phyloP scores from a whole-genome alignment of 2,888 invertebrate genomes.

The Maniola hyperantus region DNA sequence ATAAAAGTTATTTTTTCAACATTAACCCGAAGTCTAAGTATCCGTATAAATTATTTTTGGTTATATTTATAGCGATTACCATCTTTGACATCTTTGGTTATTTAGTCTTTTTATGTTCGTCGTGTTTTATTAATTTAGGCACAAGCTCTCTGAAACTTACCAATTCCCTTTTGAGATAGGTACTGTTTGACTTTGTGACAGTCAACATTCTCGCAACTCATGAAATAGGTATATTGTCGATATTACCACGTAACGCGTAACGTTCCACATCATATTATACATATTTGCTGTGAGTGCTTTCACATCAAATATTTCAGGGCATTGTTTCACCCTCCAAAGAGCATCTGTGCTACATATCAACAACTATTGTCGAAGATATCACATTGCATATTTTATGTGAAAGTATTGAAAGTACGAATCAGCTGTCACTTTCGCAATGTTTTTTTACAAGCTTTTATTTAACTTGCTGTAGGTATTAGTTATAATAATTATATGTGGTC shows the following conservation, averaged over 20 bases:
- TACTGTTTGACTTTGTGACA: not conserved
- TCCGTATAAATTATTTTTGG: too few species aligned
- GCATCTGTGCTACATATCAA: not conserved
- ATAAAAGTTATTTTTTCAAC: too few species aligned
- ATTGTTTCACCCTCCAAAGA: not conserved
- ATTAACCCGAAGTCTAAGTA: too few species aligned
- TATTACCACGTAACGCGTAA: not conserved
- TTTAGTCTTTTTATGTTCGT: not conserved
- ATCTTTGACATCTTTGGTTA: not conserved
- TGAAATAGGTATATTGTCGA: not conserved
- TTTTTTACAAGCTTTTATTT: too few species aligned
- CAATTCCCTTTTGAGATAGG: not conserved
- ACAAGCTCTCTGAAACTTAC: not conserved
- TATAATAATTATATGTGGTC: not conserved
- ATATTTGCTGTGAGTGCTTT: conserved; percentile 10
- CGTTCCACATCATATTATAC: conserved; percentile 8
- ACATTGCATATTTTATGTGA: conserved; percentile 4
- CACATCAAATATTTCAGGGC: conserved; percentile 5
- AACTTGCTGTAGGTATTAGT: not conserved
- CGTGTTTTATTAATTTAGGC: not conserved
- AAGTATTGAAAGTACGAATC: not conserved
- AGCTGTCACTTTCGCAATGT: not conserved
- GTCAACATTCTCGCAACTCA: not conserved
- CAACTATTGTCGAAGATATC: conserved; percentile 2
- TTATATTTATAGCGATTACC: too few species aligned